Evolutionary conservation across 2,888 invertebrate genomes (phyloP).

Genomic region (Epinotia demarniana): DNA sequence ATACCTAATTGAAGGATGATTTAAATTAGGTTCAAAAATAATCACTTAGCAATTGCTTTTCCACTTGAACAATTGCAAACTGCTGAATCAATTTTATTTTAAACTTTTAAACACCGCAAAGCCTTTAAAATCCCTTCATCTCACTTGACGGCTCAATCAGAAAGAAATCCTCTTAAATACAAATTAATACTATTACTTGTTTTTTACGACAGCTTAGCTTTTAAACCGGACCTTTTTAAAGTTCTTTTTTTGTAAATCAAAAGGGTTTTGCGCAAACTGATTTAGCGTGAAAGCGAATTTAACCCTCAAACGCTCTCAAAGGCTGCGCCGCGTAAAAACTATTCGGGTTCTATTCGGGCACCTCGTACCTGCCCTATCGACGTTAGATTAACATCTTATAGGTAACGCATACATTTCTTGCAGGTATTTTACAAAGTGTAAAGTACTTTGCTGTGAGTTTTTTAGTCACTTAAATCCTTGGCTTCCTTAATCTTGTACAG

Average conservation of each 20-base stretch:
- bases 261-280: conserved; percentile 65
- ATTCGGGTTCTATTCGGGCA: conserved; percentile 58
- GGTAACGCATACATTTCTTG: conserved; percentile 40
- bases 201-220: conserved; percentile 43
- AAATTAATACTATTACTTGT: conserved; percentile 45
- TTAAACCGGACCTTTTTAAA: conserved; percentile 49
- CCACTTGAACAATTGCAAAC: conserved; percentile 21
- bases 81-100: conserved; percentile 28
- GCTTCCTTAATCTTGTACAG: conserved; percentile 47
- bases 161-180: conserved; percentile 46
- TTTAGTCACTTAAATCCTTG: conserved; percentile 54
- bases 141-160: conserved; percentile 43
- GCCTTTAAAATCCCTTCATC: conserved; percentile 36
- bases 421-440: conserved; percentile 9
- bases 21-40: not conserved
- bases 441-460: conserved; percentile 45
- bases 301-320: conserved; percentile 65
- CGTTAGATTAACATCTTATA: conserved; percentile 46
- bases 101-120: conserved; percentile 41
- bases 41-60: conserved; percentile 21
- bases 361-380: conserved; percentile 46
- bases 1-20: too few relatives aligned
- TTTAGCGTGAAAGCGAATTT: conserved; percentile 76
- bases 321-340: conserved; percentile 60
- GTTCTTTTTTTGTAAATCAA: conserved; percentile 64